Evolutionary conservation across 2,113 vertebrate genomes (phyloP).

Genomic region (Myxocyprinus asiaticus): DNA sequence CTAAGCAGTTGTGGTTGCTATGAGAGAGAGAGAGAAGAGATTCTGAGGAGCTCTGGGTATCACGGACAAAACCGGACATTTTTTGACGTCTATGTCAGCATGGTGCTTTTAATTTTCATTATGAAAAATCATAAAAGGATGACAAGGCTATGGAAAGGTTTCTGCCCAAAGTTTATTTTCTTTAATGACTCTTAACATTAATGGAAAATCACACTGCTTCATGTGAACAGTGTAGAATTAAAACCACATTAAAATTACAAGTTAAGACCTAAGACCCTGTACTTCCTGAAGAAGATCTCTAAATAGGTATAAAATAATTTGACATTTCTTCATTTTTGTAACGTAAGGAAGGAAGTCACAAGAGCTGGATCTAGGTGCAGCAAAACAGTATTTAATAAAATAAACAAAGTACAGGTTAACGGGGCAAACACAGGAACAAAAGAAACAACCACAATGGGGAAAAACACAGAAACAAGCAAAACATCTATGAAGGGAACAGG

Average conservation of each 20-base stretch:
- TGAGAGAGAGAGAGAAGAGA: conserved; percentile 38
- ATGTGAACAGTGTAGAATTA: not conserved
- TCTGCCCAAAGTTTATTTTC: not conserved
- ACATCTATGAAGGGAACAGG: no score
- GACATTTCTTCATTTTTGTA: no score
- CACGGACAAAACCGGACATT: conserved; percentile 62
- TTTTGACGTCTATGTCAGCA: conserved; percentile 50
- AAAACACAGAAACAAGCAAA: no score
- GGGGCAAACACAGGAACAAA: no score
- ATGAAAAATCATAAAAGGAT: conserved; percentile 1
- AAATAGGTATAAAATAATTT: no score
- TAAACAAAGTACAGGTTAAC: no score
- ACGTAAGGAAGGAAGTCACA: no score
- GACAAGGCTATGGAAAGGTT: not conserved
- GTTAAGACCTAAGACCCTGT: not conserved
- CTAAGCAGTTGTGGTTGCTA: conserved; percentile 75
- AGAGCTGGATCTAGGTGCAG: no score
- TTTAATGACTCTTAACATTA: not conserved
- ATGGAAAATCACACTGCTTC: not conserved
- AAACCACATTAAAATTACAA: not conserved
- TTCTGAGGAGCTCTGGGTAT: conserved; percentile 49
- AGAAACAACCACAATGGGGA: no score
- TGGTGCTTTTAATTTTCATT: conserved; percentile 2
- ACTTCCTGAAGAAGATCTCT: no score
- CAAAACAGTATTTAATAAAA: no score